phyloP scores from a whole-genome alignment of 92 coral and sea anemone genomes.

The Siderastrea siderea region DNA sequence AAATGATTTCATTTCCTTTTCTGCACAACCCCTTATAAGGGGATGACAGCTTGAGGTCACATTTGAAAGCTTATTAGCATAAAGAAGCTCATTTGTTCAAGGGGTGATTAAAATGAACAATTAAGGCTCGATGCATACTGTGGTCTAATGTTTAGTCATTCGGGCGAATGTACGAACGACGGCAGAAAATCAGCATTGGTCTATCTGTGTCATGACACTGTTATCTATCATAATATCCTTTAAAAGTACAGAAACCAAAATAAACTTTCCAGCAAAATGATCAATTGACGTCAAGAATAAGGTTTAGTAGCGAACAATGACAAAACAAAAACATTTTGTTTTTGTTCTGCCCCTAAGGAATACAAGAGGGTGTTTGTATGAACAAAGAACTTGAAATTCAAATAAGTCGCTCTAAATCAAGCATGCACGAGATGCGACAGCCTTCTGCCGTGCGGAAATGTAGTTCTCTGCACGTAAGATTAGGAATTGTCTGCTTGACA shows the following conservation, averaged over 20 bases:
- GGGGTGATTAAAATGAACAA: not conserved
- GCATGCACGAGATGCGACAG: not conserved
- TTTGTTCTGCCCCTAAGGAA: not conserved
- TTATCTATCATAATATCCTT: too few relatives aligned
- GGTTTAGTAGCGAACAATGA: not conserved
- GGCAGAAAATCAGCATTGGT: too few relatives aligned
- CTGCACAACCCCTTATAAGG: not conserved
- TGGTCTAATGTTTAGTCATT: too few relatives aligned
- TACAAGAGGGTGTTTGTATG: not conserved
- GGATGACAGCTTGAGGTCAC: not conserved
- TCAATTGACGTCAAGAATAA: not conserved
- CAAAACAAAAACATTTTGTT: not conserved
- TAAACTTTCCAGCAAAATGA: not conserved
- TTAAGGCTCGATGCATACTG: not conserved
- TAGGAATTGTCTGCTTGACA: not conserved
- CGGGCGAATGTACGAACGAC: too few relatives aligned
- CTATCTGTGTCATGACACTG: too few relatives aligned
- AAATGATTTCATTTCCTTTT: constrained; percentile 32
- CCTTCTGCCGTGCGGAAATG: not conserved
- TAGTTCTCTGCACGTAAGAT: not conserved
- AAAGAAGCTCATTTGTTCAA: not conserved
- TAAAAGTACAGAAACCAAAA: not conserved
- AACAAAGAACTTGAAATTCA: not conserved
- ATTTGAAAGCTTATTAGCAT: not conserved
- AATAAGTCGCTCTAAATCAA: not conserved